Evolutionary conservation across 2,888 invertebrate species (phyloP).

Genomic region (Saturnia pavonia): DNA sequence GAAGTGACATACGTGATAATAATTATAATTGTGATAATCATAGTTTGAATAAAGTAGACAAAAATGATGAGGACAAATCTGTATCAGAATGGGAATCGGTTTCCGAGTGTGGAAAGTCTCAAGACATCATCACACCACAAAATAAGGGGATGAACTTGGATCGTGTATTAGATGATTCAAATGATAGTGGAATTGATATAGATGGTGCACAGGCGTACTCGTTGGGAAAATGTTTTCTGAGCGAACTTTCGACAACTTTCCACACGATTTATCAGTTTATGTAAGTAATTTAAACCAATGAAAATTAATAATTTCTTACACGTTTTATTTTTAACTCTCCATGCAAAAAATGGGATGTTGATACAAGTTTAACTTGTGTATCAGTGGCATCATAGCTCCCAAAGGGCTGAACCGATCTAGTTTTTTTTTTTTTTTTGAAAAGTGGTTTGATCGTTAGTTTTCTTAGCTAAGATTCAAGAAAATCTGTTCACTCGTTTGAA

Average conservation of each 20-base stretch:
- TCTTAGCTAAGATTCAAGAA: no score
- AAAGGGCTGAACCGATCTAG: no score
- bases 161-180: conserved; percentile 24
- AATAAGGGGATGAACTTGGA: background rate
- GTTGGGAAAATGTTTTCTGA: conserved; percentile 43
- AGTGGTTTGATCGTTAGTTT: no score
- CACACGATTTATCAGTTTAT: conserved; percentile 45
- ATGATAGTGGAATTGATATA: conserved; percentile 48
- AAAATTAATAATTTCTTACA: background rate
- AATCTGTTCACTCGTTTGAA: no score
- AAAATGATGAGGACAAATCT: background rate
- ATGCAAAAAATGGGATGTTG: no score
- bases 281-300: conserved; percentile 48
- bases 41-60: background rate
- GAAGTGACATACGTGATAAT: background rate
- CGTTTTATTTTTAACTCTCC: no score
- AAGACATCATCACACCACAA: background rate
- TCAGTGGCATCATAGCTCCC: no score
- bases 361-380: no score
- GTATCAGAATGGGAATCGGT: background rate
- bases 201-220: conserved; percentile 36
- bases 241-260: conserved; percentile 42
- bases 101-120: background rate
- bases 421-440: no score
- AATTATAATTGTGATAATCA: background rate